These are phyloP conservation scores for Rhogogaster chlorosoma DNA, from an alignment of 2,888 invertebrate species.

Conservation along the genomic window DNA sequence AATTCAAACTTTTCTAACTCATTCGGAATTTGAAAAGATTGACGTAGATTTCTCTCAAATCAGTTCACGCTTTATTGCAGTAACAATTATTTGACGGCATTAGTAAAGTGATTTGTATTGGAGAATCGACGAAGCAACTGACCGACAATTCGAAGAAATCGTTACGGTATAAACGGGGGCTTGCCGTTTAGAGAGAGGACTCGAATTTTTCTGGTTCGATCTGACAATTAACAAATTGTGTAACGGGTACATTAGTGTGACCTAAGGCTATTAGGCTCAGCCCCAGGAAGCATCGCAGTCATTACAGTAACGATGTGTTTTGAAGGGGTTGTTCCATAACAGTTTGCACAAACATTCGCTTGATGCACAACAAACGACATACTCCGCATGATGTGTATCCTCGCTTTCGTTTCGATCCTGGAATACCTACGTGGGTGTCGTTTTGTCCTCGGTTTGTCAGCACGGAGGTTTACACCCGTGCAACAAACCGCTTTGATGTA, in stretches of 20 bases:
- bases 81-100: no score
- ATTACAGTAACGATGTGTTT: not conserved
- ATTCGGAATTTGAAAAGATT: no score
- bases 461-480: not conserved
- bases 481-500: constrained; percentile 53
- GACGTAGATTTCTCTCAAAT: no score
- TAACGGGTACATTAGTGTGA: not conserved
- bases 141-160: not conserved
- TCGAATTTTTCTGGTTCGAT: not conserved
- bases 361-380: not conserved
- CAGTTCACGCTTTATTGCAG: no score
- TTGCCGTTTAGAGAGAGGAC: no score
- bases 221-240: not conserved
- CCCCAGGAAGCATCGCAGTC: not conserved
- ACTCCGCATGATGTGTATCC: not conserved
- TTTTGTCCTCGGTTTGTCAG: constrained; percentile 2
- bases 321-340: not conserved
- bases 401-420: constrained; percentile 17
- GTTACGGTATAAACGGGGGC: not conserved
- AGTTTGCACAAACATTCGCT: not conserved
- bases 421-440: not conserved
- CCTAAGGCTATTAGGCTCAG: not conserved
- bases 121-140: no score
- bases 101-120: no score
- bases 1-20: no score